A percentile compares a stretch with the other conserved stretches of the same genome.
phyloP scores from a whole-genome alignment of 2,113 vertebrate genomes.

The Echinops telfairi region DNA sequence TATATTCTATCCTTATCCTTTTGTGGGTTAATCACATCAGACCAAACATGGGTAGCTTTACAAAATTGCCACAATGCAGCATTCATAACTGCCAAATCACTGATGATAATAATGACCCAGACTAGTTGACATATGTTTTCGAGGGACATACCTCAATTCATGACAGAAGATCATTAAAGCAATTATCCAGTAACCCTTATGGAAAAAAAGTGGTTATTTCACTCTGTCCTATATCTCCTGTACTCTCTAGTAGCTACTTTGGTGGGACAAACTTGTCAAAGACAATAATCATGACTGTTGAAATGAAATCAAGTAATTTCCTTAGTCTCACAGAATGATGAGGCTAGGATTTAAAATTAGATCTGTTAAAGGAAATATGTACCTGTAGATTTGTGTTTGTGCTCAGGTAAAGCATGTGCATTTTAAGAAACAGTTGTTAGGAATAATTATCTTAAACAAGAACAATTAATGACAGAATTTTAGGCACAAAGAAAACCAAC shows the following conservation, averaged over 20 bases:
- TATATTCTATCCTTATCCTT: no score
- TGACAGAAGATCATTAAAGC: neutral
- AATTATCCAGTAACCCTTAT: neutral
- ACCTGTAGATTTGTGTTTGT: neutral
- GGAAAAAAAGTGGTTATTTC: neutral
- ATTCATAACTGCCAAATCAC: no score
- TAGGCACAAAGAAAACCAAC: neutral
- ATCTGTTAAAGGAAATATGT: no score
- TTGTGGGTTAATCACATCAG: no score
- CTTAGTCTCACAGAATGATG: neutral
- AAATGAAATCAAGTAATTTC: neutral
- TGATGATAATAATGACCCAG: no score
- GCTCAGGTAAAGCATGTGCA: neutral
- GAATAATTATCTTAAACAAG: neutral
- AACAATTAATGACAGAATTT: slow-evolving; percentile 17
- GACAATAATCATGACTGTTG: neutral
- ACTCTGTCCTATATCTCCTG: neutral
- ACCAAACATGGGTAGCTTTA: no score
- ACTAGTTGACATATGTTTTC: no score
- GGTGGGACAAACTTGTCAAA: neutral
- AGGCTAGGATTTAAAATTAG: no score
- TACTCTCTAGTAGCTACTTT: neutral
- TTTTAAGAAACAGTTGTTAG: slow-evolving; percentile 6
- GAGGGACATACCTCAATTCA: no score
- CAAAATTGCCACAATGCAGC: no score